A percentile compares a stretch with the other conserved stretches of the same genome.
These are phyloP conservation scores for Antheraea yamamai DNA, from an alignment of 2,888 invertebrate genomes.

Conservation along the genomic window DNA sequence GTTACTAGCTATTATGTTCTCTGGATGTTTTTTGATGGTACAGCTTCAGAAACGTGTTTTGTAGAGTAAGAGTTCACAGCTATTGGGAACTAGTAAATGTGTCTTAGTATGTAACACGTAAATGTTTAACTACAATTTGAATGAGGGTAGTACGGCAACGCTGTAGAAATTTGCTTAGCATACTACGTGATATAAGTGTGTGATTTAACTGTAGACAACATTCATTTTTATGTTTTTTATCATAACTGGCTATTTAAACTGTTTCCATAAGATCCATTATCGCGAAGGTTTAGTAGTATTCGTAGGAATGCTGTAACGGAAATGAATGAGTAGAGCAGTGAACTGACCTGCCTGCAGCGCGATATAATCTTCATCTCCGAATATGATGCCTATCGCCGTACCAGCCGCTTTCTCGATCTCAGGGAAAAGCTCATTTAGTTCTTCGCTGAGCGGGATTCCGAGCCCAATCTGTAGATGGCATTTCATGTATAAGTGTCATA, in stretches of 20 bases:
- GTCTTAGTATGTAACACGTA: too few species aligned
- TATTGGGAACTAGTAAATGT: too few species aligned
- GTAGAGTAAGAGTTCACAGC: too few species aligned
- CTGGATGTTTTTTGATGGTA: too few species aligned
- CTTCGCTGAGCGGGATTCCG: constrained; percentile 35
- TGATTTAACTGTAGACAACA: too few species aligned
- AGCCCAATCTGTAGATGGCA: constrained; percentile 34
- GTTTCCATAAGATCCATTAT: background rate
- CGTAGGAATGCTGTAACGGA: background rate
- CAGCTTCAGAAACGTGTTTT: background rate
- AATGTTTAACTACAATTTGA: too few species aligned
- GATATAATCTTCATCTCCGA: constrained; percentile 30
- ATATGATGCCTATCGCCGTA: constrained; percentile 33
- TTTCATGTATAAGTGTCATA: background rate
- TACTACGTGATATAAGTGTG: too few species aligned
- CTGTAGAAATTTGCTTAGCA: too few species aligned
- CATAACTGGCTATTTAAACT: background rate
- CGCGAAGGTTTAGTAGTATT: background rate
- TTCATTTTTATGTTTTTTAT: too few species aligned
- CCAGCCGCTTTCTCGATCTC: constrained; percentile 38
- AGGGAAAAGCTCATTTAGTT: constrained; percentile 31
- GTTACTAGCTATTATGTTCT: background rate
- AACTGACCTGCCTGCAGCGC: constrained; percentile 38
- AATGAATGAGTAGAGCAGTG: constrained; percentile 37
- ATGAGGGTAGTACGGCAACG: too few species aligned